Evolutionary conservation across 2,888 invertebrate species (phyloP), one percentile per base, ranked within the genome.

Genomic region (Sarcophaga subvicina): DNA sequence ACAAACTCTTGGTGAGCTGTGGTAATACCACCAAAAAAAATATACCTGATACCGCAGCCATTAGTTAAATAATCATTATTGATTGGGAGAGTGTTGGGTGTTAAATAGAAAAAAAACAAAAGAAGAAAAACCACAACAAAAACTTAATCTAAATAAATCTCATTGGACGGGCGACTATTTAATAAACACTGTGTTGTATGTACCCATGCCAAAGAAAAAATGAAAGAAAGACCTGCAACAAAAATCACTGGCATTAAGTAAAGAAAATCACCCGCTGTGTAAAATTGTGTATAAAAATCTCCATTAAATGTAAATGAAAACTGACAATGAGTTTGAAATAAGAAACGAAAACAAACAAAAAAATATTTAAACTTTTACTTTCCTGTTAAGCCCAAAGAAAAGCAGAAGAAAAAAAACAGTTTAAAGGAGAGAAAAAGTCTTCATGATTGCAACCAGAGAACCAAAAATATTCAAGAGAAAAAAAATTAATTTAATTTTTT

Each of bases 351-450:
- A 47, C 64, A 27, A 17, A 25, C 12, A 70, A 54, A 54, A 20
- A 25, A 1, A 14, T 4, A 72, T 62, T 11, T 59, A 82, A 82
- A 79, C 87, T 87, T 87, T 87, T 87, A 87, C 87, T 87, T 87
- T 87, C 76, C 67, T 82, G 62, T 77, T 80, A 62, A 22, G 71
- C 64, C 47, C 2, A 12, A 54, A 14, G 14, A 14, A 14, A 17
- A 4, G 17, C 0, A 14, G 4, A 17, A 54, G 14, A 1, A 49
- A 14, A 49, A 54, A 54, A 54, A 2, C 4, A 54, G 37, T 37
- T 37, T 54, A 14, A 54, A 54, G 54, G 12, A 54, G 12, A 54
- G 54, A 54, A 54, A 37, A 54, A 54, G 54, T 54, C 17, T 54
- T 54, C 0, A 54, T 54, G 10, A 17, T 17, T 17, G 12, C 54